These are phyloP conservation scores for Holacanthus passer DNA, from an alignment of 2,113 vertebrate species.

Conservation along the genomic window DNA sequence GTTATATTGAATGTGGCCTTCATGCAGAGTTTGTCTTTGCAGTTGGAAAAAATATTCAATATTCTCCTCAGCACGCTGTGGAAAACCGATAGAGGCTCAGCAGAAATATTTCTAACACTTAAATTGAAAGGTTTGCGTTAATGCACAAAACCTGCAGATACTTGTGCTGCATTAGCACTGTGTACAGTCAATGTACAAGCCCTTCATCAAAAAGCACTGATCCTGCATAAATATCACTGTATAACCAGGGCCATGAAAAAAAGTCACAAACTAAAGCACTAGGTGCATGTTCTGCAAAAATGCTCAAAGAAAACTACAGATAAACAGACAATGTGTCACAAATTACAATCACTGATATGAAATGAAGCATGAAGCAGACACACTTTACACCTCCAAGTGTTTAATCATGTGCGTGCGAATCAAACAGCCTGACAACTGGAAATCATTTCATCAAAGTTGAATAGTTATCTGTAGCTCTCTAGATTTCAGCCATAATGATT, in stretches of 20 bases:
- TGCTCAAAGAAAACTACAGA: neutral
- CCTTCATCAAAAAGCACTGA: neutral
- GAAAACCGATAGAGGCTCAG: conserved; percentile 27
- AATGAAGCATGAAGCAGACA: neutral
- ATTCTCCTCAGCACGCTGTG: conserved; percentile 29
- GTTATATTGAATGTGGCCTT: conserved; percentile 51
- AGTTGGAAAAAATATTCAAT: conserved; percentile 26
- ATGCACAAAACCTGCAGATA: neutral
- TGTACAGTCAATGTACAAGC: neutral
- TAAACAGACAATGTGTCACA: neutral
- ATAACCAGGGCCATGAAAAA: neutral
- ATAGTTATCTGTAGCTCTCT: too few species aligned
- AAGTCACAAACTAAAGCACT: neutral
- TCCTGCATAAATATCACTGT: neutral
- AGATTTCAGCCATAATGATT: too few species aligned
- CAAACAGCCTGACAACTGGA: neutral
- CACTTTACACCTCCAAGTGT: neutral
- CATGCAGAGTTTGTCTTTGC: conserved; percentile 57
- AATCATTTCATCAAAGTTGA: neutral
- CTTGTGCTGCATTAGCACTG: neutral
- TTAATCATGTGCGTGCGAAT: neutral
- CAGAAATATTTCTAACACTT: conserved; percentile 18
- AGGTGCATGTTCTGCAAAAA: neutral
- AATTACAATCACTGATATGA: neutral
- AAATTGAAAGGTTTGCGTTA: conserved; percentile 10